Evolutionary conservation across 1,140 invertebrate genomes (phyloP).

Genomic region (Brachystomella parvula): DNA sequence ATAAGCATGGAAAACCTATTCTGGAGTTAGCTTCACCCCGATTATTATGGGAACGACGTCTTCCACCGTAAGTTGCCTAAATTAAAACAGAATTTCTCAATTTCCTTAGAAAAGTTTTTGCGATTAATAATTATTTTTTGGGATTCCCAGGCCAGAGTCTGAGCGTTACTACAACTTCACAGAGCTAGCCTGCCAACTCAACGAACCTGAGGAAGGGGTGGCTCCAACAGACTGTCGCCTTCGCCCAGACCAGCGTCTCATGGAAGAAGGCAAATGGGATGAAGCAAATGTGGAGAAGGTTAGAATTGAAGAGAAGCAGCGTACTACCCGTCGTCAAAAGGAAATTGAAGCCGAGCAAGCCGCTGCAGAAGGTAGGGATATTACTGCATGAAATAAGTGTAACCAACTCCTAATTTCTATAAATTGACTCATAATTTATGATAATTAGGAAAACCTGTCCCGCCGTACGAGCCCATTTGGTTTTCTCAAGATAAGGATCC

Average conservation of each 20-base stretch:
- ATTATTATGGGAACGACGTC: constrained; percentile 74
- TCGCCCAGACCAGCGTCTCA: constrained; percentile 90
- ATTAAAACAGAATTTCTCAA: too few species aligned
- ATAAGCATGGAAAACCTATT: constrained; percentile 65
- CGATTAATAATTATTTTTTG: background rate
- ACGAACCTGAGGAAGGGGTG: constrained; percentile 84
- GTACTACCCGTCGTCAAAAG: constrained; percentile 58
- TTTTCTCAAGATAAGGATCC: constrained; percentile 76
- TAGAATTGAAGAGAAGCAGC: constrained; percentile 91
- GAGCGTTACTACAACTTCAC: constrained; percentile 92
- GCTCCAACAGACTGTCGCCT: constrained; percentile 91
- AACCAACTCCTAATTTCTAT: background rate
- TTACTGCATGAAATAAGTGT: background rate
- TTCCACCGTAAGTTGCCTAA: constrained; percentile 56
- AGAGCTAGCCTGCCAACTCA: constrained; percentile 86
- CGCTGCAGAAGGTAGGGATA: constrained; percentile 54
- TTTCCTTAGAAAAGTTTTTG: background rate
- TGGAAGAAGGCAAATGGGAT: constrained; percentile 95
- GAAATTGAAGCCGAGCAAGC: constrained; percentile 73
- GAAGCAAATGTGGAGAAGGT: constrained; percentile 89
- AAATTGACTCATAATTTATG: background rate
- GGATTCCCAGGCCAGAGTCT: constrained; percentile 52
- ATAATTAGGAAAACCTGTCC: constrained; percentile 58
- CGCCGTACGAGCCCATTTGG: constrained; percentile 80
- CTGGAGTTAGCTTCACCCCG: constrained; percentile 82